A percentile compares a stretch with the other conserved stretches of the same genome.
Conservation (phyloP, 2,797 vertebrate species). For the Apodemus agrarius region DNA sequence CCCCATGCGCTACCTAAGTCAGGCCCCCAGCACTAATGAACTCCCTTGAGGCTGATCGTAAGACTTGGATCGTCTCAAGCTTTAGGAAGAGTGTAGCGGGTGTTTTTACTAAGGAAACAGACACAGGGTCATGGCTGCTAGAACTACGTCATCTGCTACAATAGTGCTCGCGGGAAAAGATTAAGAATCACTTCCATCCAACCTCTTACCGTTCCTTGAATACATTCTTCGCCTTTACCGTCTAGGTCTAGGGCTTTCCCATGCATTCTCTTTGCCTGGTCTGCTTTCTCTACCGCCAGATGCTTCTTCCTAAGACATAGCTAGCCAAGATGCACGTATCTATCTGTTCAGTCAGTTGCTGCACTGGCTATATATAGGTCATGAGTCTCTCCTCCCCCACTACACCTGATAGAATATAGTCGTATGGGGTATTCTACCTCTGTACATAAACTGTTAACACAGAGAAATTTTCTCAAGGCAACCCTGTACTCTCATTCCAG, state of each 20-base stretch:
- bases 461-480: background rate
- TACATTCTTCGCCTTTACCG: background rate
- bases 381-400: background rate
- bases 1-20: background rate
- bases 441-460: background rate
- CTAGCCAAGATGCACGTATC: background rate
- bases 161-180: background rate
- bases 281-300: background rate
- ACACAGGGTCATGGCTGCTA: background rate
- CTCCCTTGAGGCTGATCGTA: background rate
- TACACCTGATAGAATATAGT: background rate
- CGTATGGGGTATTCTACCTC: background rate
- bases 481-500: background rate
- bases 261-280: background rate
- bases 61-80: background rate
- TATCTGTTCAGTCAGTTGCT: background rate
- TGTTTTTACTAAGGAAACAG: constrained; percentile 1
- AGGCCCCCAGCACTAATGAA: background rate
- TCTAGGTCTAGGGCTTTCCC: background rate
- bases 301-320: background rate
- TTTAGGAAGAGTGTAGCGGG: background rate
- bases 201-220: background rate
- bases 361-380: background rate
- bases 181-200: background rate
- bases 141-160: too few relatives aligned